phyloP scores from a whole-genome alignment of 2,797 vertebrate species.

The Liparis tanakae region DNA sequence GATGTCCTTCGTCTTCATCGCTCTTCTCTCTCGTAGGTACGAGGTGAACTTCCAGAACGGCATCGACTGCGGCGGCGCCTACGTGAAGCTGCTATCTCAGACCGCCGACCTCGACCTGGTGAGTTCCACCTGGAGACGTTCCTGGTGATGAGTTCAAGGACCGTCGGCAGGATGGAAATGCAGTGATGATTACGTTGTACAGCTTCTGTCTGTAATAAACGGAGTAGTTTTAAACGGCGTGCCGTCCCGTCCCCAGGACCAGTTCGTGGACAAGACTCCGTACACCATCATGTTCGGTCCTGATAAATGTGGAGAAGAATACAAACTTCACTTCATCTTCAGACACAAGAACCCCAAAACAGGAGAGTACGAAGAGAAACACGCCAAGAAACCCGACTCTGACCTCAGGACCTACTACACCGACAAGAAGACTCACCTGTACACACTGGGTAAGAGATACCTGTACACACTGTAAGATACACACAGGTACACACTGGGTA shows the following conservation, averaged over 20 bases:
- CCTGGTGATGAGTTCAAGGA: too few relatives aligned
- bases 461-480: background rate
- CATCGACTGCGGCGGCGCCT: slow-evolving; percentile 97
- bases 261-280: slow-evolving; percentile 95
- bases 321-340: slow-evolving; percentile 99
- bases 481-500: too few relatives aligned
- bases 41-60: slow-evolving; percentile 98
- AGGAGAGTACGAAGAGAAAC: slow-evolving; percentile 93
- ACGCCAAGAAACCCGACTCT: slow-evolving; percentile 92
- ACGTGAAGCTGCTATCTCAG: slow-evolving; percentile 95
- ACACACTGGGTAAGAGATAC: slow-evolving; percentile 3
- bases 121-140: slow-evolving; percentile 49
- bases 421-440: slow-evolving; percentile 96
- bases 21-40: slow-evolving; percentile 81
- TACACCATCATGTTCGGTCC: slow-evolving; percentile 99
- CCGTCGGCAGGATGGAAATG: too few relatives aligned
- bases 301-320: slow-evolving; percentile 98
- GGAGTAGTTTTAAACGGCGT: background rate
- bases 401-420: slow-evolving; percentile 95
- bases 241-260: slow-evolving; percentile 80
- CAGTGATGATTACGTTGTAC: too few relatives aligned
- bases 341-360: slow-evolving; percentile 97
- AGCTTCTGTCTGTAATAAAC: too few relatives aligned
- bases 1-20: too few relatives aligned
- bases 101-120: slow-evolving; percentile 91